Conservation (phyloP, 2,113 vertebrate species). For the Paralichthys olivaceus region DNA sequence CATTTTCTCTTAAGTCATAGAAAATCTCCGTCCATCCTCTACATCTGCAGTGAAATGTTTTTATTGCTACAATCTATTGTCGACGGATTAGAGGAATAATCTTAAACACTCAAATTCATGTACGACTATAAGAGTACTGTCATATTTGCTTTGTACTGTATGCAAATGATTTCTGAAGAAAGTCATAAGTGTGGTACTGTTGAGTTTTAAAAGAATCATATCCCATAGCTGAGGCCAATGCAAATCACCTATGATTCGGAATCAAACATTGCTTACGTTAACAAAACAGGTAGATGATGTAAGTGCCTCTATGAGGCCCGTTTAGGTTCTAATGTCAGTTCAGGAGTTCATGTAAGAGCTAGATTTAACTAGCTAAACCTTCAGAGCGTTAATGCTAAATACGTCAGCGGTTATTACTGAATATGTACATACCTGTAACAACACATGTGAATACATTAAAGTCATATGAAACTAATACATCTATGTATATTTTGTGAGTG, state of each 20-base stretch:
- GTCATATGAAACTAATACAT: conserved; percentile 61
- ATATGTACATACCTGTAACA: conserved; percentile 80
- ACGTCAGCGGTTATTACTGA: conserved; percentile 49
- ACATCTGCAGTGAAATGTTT: conserved; percentile 10
- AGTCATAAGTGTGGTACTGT: conserved; percentile 47
- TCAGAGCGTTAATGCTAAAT: conserved; percentile 56
- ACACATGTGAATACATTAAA: conserved; percentile 82
- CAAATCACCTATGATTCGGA: conserved; percentile 60
- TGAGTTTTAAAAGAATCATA: conserved; percentile 35
- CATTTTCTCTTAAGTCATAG: conserved; percentile 17
- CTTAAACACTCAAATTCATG: conserved; percentile 22
- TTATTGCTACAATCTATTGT: not conserved
- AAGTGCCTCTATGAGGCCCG: conserved; percentile 82
- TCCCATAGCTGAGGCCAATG: conserved; percentile 42
- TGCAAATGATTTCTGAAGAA: conserved; percentile 14
- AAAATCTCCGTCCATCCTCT: conserved; percentile 32
- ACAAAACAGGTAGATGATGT: conserved; percentile 65
- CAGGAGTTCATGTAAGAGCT: conserved; percentile 71
- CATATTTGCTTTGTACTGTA: conserved; percentile 55
- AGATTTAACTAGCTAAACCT: conserved; percentile 81
- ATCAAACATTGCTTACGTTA: conserved; percentile 52
- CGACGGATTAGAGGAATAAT: not conserved
- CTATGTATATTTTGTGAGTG: conserved; percentile 45
- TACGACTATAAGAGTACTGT: conserved; percentile 33
- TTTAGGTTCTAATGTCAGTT: conserved; percentile 74